phyloP scores from a whole-genome alignment of 2,113 vertebrate species.

The Orientallactaga bullata region DNA sequence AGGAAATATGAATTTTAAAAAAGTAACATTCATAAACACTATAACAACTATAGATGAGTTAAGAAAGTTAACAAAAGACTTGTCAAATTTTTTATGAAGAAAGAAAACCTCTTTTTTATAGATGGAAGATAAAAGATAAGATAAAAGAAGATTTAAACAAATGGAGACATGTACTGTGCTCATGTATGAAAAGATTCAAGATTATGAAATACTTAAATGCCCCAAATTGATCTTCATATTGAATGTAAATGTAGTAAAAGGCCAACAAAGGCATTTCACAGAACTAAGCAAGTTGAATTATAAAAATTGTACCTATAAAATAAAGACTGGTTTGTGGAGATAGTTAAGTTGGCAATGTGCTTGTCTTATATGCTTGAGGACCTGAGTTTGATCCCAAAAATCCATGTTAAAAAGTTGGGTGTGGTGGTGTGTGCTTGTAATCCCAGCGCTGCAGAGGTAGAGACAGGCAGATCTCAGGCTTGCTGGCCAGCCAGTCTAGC shows the following conservation, averaged over 20 bases:
- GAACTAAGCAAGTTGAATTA: conserved; percentile 37
- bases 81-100: neutral
- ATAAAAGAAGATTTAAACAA: conserved; percentile 3
- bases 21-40: conserved; percentile 19
- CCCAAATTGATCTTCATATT: conserved; percentile 18
- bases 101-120: conserved; percentile 1
- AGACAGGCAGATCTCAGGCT: too few species aligned
- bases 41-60: neutral
- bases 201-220: conserved; percentile 21
- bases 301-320: conserved; percentile 32
- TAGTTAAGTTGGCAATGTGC: too few species aligned
- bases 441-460: too few species aligned
- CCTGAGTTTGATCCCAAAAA: too few species aligned
- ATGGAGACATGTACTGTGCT: neutral
- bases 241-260: neutral
- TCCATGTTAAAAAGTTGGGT: too few species aligned
- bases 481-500: too few species aligned
- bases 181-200: neutral
- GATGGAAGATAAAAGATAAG: too few species aligned
- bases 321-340: too few species aligned
- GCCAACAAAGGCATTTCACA: neutral
- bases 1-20: conserved; percentile 31
- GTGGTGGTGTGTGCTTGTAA: too few species aligned
- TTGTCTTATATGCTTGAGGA: too few species aligned
- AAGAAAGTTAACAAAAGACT: conserved; percentile 18